These are phyloP conservation scores for Chloebia gouldiae DNA, from an alignment of 2,113 vertebrate species.

Conservation along the genomic window DNA sequence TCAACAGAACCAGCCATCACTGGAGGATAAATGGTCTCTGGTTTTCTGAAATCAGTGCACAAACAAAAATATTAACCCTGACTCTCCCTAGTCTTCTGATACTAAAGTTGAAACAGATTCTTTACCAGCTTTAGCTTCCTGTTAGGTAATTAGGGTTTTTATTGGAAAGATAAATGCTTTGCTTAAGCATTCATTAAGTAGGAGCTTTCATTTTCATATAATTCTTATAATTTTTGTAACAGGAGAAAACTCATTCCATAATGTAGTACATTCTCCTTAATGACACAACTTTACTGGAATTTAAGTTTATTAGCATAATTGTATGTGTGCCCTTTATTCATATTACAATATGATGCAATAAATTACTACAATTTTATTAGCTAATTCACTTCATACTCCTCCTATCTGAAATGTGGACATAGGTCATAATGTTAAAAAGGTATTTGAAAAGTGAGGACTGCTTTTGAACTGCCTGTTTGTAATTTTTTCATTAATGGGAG, in stretches of 20 bases:
- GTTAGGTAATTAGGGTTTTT: not conserved
- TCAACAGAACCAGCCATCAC: not conserved
- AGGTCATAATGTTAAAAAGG: not conserved
- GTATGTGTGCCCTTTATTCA: conserved; percentile 9
- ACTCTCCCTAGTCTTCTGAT: not conserved
- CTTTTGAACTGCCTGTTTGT: not conserved
- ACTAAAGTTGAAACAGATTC: not conserved
- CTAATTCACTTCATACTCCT: not conserved
- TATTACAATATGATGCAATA: not conserved
- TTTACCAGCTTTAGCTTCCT: not conserved
- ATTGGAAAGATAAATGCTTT: not conserved
- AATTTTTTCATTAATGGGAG: not conserved
- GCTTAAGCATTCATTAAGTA: not conserved
- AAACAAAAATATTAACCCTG: not conserved
- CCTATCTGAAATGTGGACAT: not conserved
- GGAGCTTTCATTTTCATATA: not conserved
- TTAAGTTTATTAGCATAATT: conserved; percentile 30
- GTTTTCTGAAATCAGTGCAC: not conserved
- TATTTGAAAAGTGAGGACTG: not conserved
- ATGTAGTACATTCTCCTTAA: not conserved
- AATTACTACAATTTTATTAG: conserved; percentile 36
- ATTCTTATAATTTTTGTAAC: conserved; percentile 23
- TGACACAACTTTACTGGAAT: conserved; percentile 14
- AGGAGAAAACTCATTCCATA: not conserved
- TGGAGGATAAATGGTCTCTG: not conserved